Evolutionary conservation across 2,797 vertebrate species (phyloP), one percentile per base, ranked within the genome.

Genomic region (Enteromius fasciolatus): DNA sequence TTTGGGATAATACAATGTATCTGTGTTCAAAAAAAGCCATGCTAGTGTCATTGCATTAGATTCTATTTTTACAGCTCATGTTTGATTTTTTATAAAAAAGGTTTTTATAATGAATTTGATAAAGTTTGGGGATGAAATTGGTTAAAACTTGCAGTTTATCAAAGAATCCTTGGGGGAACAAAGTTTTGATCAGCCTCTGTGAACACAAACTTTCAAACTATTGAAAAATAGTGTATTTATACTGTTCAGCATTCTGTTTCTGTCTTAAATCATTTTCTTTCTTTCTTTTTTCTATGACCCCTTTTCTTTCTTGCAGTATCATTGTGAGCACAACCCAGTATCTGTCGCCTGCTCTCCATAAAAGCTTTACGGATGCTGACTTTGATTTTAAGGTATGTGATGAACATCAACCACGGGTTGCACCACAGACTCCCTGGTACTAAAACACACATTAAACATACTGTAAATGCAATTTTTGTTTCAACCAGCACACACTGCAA

Each of bases 261-360:
- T 3, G 20, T 54, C n/a, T 23, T 12, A 9, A n/a, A 44, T 11
- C 11, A 44, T 11, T 44, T 0, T 41, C 9, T 41, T 41, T 10
- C 9, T 9, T 10, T 28, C 3, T n/a, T n/a, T 17, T n/a, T 69
- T 7, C 23, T n/a, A 12, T 20, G 46, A 12, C 1, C 15, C 39
- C 59, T 61, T n/a, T 68, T 52, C 31, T 41, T 36, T 39, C 15
- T 2, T 94, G 85, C 95, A 99, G 98, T 82, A 97, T 99, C 91
- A 99, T 99, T 79, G 97, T 99, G 52, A 98, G 97, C 86, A 99
- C 98, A 70, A 96, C 97, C 86, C 98, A 99, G 91, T 98, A 97
- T 90, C 94, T 99, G 85, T 98, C 97, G 12, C 97, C 98, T 77
- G 98, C 97, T 0, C 93, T 99, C 89, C 98, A 99, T 91, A 99